phyloP scores from a whole-genome alignment of 1,140 invertebrate genomes.

The Nasonia longicornis region DNA sequence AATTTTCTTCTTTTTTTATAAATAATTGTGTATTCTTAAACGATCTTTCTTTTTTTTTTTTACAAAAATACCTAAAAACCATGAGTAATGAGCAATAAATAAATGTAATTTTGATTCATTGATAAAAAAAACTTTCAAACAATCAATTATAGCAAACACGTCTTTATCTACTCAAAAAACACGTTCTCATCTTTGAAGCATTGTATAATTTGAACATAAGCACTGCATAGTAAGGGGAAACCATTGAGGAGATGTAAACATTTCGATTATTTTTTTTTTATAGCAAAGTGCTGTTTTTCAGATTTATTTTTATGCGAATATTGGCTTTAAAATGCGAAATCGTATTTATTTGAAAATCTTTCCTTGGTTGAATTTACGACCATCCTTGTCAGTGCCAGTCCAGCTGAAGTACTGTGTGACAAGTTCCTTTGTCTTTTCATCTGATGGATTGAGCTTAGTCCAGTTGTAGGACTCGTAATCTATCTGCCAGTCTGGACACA shows the following conservation, averaged over 20 bases:
- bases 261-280: constrained; percentile 44
- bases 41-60: constrained; percentile 19
- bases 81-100: constrained; percentile 36
- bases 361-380: constrained; percentile 96
- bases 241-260: constrained; percentile 31
- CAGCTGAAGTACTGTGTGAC: constrained; percentile 95
- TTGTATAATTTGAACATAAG: constrained; percentile 33
- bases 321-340: constrained; percentile 41
- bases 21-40: constrained; percentile 35
- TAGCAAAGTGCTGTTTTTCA: constrained; percentile 52
- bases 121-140: constrained; percentile 35
- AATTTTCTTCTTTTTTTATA: constrained; percentile 27
- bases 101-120: constrained; percentile 39
- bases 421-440: constrained; percentile 87
- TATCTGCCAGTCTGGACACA: constrained; percentile 92
- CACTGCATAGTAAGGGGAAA: constrained; percentile 21
- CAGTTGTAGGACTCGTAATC: constrained; percentile 98
- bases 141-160: constrained; percentile 23
- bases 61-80: constrained; percentile 19
- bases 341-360: constrained; percentile 97
- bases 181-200: constrained; percentile 19
- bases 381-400: constrained; percentile 88
- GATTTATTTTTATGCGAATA: constrained; percentile 51
- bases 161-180: constrained; percentile 38
- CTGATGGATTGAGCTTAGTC: constrained; percentile 91